Base-by-base conservation (phyloP, 2,113 vertebrate species). In the Lipotes vexillifer region DNA sequence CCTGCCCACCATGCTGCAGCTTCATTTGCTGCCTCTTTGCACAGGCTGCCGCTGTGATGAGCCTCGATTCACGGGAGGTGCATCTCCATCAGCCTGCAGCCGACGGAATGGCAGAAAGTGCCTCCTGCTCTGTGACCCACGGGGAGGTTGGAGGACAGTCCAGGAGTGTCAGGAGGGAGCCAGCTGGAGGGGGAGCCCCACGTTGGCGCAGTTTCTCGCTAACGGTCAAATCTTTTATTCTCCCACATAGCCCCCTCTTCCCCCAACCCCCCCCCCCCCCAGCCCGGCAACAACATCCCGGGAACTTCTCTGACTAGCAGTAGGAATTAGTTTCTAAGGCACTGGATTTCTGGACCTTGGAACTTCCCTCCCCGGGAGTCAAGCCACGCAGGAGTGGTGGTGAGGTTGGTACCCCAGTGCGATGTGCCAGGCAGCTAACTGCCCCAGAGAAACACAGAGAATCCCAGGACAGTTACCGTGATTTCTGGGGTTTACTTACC, bases 41-140 rank as follows among this genome's bases (percentile, higher is more conserved):
- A 7, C 0, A 0, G 57, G 46, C 83, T 66, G 75, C 66, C 21
- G 5, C 59, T 18, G 9, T 18, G 59, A 31, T 0, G 8, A 88
- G 55, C 7, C 74, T 92, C 0, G 1, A 12, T 12, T n/a, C 33
- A 14, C 36, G 4, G 0, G 0, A 38, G 49, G 3, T 12, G 1
- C 23, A 0, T 33, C 6, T 6, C 84, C 18, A 10, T 12, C 6
- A 3, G 29, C 49, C 27, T 0, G 1, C 4, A 13, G 68, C 68
- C 44, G 25, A 80, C 0, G 2, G 21, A 17, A 8, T 29, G n/a
- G 41, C 29, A 3, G 69, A 5, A 52, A 23, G 85, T 8, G 1
- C 66, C 20, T 18, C 4, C 2, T 10, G 11, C 7, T 33, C 14
- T 31, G 17, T 8, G 11, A 1, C 21, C 3, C 52, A 17, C 3